phyloP scores from a whole-genome alignment of 64 coral and sea anemone genomes.

The Montipora foliosa region DNA sequence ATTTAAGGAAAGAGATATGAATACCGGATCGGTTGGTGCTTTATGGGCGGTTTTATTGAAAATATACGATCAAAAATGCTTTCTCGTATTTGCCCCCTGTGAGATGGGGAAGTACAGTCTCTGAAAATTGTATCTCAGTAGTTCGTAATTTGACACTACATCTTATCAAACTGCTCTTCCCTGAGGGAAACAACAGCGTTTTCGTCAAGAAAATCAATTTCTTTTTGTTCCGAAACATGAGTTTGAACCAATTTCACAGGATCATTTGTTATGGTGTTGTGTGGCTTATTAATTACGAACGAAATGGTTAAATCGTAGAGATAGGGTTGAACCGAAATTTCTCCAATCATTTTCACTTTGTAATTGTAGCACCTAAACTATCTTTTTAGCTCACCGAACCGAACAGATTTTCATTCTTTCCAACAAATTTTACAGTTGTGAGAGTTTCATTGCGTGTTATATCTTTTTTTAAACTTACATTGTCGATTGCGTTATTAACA shows the following conservation, averaged over 20 bases:
- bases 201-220: neutral
- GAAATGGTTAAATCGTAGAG: neutral
- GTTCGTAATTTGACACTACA: conserved; percentile 37
- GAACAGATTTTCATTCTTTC: neutral
- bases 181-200: neutral
- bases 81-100: neutral
- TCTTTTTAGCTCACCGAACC: neutral
- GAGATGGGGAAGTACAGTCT: neutral
- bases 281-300: neutral
- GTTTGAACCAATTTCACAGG: neutral
- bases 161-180: neutral
- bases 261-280: neutral
- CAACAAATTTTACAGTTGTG: neutral
- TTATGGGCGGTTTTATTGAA: neutral
- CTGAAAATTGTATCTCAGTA: neutral
- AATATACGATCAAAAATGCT: neutral
- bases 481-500: neutral
- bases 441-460: neutral
- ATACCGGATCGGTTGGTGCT: neutral
- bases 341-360: neutral
- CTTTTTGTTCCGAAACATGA: neutral
- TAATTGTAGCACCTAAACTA: neutral
- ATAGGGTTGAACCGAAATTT: neutral
- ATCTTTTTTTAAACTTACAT: neutral
- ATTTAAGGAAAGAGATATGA: neutral